A percentile compares a stretch with the other conserved stretches of the same genome.
Evolutionary conservation across 2,888 invertebrate species (phyloP).

Genomic region (Galerucella calmariensis): DNA sequence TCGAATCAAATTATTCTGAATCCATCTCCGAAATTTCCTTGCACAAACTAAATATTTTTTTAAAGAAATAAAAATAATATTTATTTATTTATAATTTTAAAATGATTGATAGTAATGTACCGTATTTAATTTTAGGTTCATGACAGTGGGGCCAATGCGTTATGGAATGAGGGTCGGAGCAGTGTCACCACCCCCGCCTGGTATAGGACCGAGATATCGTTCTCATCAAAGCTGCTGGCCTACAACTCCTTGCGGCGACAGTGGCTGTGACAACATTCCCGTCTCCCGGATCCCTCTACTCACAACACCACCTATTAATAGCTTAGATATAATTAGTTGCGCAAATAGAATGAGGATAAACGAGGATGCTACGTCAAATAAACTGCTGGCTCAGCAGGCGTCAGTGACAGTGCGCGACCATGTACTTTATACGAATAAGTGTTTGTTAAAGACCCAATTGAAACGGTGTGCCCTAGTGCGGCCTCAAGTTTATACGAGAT

Average conservation of each 20-base stretch:
- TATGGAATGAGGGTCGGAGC: conserved; percentile 77
- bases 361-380: conserved; percentile 62
- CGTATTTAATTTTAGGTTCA: conserved; percentile 47
- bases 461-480: conserved; percentile 62
- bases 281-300: conserved; percentile 63
- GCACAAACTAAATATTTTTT: not conserved
- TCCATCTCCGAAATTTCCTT: not conserved
- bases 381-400: conserved; percentile 57
- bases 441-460: conserved; percentile 58
- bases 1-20: not conserved
- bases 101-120: conserved; percentile 7
- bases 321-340: conserved; percentile 65
- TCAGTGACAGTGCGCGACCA: conserved; percentile 60
- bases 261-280: conserved; percentile 67
- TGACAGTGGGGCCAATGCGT: conserved; percentile 74
- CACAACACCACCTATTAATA: conserved; percentile 63
- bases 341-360: conserved; percentile 64
- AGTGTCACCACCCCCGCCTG: conserved; percentile 64
- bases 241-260: conserved; percentile 64
- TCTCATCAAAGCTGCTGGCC: conserved; percentile 63
- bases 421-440: conserved; percentile 60
- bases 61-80: not conserved
- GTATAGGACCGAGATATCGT: conserved; percentile 67
- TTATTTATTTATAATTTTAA: not conserved
- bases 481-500: conserved; percentile 60